Evolutionary conservation across 2,888 invertebrate species (phyloP).

Genomic region (Drosophila birchii): DNA sequence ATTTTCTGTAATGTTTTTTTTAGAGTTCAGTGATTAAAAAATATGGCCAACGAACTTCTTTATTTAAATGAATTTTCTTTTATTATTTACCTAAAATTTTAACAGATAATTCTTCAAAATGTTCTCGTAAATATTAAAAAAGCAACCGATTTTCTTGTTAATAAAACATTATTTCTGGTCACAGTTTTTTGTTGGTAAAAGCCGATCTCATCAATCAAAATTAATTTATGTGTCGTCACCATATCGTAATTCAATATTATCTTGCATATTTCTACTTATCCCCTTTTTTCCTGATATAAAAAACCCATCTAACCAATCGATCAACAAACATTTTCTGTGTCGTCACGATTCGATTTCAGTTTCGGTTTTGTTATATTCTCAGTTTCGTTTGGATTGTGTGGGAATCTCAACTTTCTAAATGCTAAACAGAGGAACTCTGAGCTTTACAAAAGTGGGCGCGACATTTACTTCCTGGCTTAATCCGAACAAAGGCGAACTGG

Average conservation of each 20-base stretch:
- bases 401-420: constrained; percentile 41
- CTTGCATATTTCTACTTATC: background rate
- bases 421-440: constrained; percentile 24
- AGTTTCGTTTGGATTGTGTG: constrained; percentile 12
- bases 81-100: background rate
- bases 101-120: background rate
- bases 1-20: background rate
- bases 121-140: background rate
- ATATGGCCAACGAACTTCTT: background rate
- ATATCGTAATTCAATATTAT: background rate
- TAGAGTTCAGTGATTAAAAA: background rate
- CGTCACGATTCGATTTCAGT: constrained; percentile 16
- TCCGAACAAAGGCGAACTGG: constrained; percentile 20
- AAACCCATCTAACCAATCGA: constrained; percentile 1
- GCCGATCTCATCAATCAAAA: background rate
- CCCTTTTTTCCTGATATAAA: background rate
- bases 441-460: constrained; percentile 35
- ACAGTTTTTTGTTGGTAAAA: background rate
- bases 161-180: background rate
- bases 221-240: background rate
- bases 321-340: constrained; percentile 3
- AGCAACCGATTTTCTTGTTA: background rate
- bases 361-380: constrained; percentile 28
- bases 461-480: constrained; percentile 28
- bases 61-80: background rate